A percentile compares a stretch with the other conserved stretches of the same genome.
phyloP scores from a whole-genome alignment of 1,140 invertebrate species.

The Tetragonula clypearis region DNA sequence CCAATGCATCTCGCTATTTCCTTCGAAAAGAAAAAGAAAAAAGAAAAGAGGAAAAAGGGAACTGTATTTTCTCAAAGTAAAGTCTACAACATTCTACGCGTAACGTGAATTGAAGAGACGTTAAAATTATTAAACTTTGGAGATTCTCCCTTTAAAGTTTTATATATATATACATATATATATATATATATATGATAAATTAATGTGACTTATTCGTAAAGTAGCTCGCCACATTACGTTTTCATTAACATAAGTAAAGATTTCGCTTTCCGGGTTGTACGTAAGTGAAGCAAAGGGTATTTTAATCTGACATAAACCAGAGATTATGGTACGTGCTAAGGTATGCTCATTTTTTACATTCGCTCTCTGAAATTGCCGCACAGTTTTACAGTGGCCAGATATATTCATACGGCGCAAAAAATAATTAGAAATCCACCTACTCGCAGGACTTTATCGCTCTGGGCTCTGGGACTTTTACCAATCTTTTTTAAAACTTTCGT shows the following conservation, averaged over 20 bases:
- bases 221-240: not conserved
- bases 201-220: not conserved
- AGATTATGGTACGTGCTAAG: not conserved
- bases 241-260: constrained; percentile 16
- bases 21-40: too few species aligned
- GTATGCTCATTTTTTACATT: constrained; percentile 11
- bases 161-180: too few species aligned
- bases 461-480: not conserved
- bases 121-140: too few species aligned
- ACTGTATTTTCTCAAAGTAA: too few species aligned
- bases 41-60: too few species aligned
- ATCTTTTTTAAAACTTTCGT: not conserved
- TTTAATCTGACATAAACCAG: constrained; percentile 28
- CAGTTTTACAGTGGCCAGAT: constrained; percentile 1
- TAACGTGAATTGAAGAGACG: too few species aligned
- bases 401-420: not conserved
- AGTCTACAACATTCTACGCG: too few species aligned
- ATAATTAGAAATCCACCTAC: constrained; percentile 17
- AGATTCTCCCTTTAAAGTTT: too few species aligned
- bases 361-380: constrained; percentile 13
- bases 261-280: not conserved
- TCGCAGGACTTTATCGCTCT: not conserved
- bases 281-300: not conserved
- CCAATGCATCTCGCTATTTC: too few species aligned
- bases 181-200: not conserved